Base-by-base conservation (phyloP, 2,888 invertebrate genomes). In the Drepana falcataria region DNA sequence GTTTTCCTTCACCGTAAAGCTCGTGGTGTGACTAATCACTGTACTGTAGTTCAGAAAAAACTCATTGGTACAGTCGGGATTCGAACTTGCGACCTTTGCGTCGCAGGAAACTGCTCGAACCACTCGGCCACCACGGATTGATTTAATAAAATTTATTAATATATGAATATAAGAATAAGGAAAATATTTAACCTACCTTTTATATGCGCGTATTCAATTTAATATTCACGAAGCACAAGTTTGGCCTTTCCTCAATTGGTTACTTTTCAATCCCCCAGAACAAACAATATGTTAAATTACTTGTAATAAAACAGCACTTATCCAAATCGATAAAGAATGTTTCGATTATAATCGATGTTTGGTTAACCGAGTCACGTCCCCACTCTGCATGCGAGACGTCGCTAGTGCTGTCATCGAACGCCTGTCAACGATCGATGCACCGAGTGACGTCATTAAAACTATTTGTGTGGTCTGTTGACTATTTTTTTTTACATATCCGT, bases 371-470 rank as follows among this genome's bases (percentile, higher is more conserved):
- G 54, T 61, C 78, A 75, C 78, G 75, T 73, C 66, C 56, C 65
- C 68, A 76, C 60, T 77, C 64, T 59, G 68, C 69, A 75, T 74
- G 62, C 66, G 35, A 56, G 51, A 55, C 52, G 4, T 35, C 57
- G 55, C 53, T 64, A 59, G 66, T 70, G 68, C 63, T 69, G 71
- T 69, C 69, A 69, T 63, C 64, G 44, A 44, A 44, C 9, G 44
- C 9, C 9, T 9, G 58, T 47, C 35, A 47, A 41, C 40, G 48
- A 69, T 62, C 59, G 63, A 59, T 65, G 69, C 65, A 66, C 52
- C 51, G 53, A 54, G n/a, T 81, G 80, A 79, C 80, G 77, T 78
- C 77, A 79, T 37, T 2, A 41, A 44, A 41, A 4, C 67, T 62
- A 54, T 67, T 61, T 76, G 74, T 79, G 77, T 77, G 81, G 79